Percentiles rank a stretch among this genome's conserved stretches.
phyloP scores from a whole-genome alignment of 2,888 invertebrate genomes.

The Dryobotodes eremita region DNA sequence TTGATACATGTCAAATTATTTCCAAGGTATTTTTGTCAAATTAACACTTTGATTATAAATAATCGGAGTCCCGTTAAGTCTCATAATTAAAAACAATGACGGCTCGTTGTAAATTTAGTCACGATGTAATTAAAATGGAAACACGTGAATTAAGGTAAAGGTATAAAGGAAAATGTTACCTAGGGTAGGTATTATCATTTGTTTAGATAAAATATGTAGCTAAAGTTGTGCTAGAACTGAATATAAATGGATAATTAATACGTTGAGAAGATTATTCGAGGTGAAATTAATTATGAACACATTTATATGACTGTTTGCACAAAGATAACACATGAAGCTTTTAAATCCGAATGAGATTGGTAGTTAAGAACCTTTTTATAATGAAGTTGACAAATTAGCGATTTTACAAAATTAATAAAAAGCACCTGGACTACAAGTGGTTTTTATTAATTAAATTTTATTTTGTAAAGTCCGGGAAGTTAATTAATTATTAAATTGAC shows the following conservation, averaged over 20 bases:
- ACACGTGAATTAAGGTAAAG: not conserved
- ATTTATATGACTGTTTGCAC: not conserved
- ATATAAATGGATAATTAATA: constrained; percentile 11
- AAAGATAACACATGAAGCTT: not conserved
- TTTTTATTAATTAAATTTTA: too few relatives aligned
- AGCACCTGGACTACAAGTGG: too few relatives aligned
- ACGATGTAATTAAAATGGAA: constrained; percentile 9
- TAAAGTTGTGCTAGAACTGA: not conserved
- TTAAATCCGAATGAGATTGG: not conserved
- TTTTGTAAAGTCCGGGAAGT: not conserved
- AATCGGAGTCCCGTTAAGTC: not conserved
- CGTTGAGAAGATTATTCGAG: not conserved
- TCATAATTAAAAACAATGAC: not conserved
- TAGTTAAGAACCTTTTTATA: not conserved
- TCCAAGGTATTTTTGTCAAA: too few relatives aligned
- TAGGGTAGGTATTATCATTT: not conserved
- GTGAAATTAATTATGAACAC: too few relatives aligned
- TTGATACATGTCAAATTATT: not conserved
- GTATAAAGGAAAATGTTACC: not conserved
- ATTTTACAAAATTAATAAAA: not conserved
- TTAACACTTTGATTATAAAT: not conserved
- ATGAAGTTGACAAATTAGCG: not conserved
- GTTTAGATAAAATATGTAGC: not conserved
- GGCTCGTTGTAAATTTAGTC: not conserved
- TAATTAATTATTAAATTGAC: not conserved